These are phyloP conservation scores for Pedicia rivosa DNA, from an alignment of 2,888 invertebrate species.

Conservation along the genomic window DNA sequence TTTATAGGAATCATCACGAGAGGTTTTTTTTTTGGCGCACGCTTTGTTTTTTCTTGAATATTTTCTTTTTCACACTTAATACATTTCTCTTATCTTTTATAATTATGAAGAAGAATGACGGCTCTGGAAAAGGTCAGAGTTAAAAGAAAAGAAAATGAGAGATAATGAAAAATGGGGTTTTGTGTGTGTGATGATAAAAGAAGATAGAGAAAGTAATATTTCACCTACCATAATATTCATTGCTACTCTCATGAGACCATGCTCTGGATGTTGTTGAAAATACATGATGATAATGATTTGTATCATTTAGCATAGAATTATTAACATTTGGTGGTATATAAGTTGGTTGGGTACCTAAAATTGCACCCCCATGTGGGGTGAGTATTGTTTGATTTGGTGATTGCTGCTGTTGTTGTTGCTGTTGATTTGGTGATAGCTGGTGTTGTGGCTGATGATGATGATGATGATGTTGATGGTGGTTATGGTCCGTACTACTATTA, in stretches of 20 bases:
- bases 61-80: too few species aligned
- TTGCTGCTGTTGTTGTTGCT: too few species aligned
- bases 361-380: constrained; percentile 1
- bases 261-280: constrained; percentile 24
- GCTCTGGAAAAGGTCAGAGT: too few species aligned
- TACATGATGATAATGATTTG: constrained; percentile 25
- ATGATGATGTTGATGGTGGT: constrained; percentile 1
- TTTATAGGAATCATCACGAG: too few species aligned
- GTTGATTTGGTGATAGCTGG: constrained; percentile 1
- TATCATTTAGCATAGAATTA: constrained; percentile 16
- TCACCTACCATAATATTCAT: constrained; percentile 29
- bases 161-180: too few species aligned
- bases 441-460: neutral
- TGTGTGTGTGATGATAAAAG: too few species aligned
- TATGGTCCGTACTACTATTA: constrained; percentile 2
- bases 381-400: constrained; percentile 7
- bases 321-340: constrained; percentile 23
- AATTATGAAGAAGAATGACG: too few species aligned
- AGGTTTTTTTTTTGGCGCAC: too few species aligned
- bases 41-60: too few species aligned
- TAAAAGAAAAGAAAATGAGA: too few species aligned
- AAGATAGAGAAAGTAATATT: too few species aligned
- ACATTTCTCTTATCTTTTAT: too few species aligned
- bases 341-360: constrained; percentile 2
- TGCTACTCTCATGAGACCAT: constrained; percentile 21